These are phyloP conservation scores for Rutpela maculata DNA, from an alignment of 2,888 invertebrate genomes.

Conservation along the genomic window DNA sequence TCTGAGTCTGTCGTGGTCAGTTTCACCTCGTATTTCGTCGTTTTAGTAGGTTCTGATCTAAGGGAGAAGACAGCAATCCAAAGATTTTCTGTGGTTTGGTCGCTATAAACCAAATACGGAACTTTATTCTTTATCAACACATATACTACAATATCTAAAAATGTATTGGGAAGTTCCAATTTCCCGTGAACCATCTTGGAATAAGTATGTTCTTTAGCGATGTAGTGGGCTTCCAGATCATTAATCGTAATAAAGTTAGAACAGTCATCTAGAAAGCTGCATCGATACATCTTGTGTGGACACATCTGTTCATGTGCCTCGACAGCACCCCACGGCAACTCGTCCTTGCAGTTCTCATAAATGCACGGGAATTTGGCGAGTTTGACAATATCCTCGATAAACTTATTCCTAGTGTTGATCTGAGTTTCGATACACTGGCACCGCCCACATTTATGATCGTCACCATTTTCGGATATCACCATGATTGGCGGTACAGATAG, in stretches of 20 bases:
- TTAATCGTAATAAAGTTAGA: neutral
- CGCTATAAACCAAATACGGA: no score
- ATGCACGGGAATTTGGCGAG: conserved; percentile 9
- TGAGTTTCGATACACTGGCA: neutral
- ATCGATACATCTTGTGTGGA: neutral
- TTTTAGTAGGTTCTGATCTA: no score
- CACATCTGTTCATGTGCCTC: neutral
- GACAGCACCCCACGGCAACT: neutral
- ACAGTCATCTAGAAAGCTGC: neutral
- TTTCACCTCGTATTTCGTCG: no score
- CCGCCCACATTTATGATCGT: conserved; percentile 2
- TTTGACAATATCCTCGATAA: neutral
- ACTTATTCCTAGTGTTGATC: neutral
- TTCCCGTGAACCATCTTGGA: no score
- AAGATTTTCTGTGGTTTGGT: no score
- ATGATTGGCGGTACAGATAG: conserved; percentile 8
- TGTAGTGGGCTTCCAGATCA: neutral
- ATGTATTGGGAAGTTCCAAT: no score
- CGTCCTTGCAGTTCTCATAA: neutral
- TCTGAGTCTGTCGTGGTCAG: no score
- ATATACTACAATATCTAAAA: no score
- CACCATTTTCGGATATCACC: neutral
- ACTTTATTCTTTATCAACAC: no score
- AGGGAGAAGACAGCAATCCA: no score
- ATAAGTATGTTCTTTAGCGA: no score